Percentiles rank a stretch among this genome's conserved stretches.
Conservation (phyloP, 2,888 invertebrate genomes). For the Silvanus unidentatus region DNA sequence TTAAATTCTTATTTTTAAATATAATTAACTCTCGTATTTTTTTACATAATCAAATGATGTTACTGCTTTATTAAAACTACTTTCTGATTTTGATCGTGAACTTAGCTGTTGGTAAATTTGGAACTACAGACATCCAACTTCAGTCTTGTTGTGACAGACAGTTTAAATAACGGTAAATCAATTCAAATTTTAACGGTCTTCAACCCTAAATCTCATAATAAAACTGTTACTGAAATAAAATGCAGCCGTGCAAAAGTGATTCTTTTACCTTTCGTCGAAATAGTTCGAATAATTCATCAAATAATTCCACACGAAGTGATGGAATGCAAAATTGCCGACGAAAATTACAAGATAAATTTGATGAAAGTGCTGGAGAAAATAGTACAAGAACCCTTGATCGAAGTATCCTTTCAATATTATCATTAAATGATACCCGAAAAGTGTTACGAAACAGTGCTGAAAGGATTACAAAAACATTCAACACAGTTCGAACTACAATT, state of each 20-base stretch:
- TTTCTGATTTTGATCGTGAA: too few species aligned
- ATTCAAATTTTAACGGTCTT: background rate
- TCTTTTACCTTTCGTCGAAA: conserved; percentile 36
- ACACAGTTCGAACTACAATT: conserved; percentile 58
- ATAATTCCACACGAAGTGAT: conserved; percentile 24
- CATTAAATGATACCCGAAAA: conserved; percentile 56
- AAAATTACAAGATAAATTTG: conserved; percentile 39
- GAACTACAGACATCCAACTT: too few species aligned
- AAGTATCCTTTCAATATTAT: conserved; percentile 43
- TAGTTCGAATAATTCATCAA: conserved; percentile 25
- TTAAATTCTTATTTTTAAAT: too few species aligned
- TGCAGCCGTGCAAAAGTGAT: conserved; percentile 27
- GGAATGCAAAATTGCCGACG: conserved; percentile 35
- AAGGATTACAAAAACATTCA: conserved; percentile 61
- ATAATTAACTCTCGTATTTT: too few species aligned
- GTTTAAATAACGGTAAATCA: too few species aligned
- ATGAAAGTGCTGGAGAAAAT: conserved; percentile 22
- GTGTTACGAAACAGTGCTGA: conserved; percentile 62
- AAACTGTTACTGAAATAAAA: conserved; percentile 14
- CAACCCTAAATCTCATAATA: background rate
- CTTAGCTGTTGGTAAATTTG: too few species aligned
- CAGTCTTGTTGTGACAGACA: too few species aligned
- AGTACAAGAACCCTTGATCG: conserved; percentile 21
- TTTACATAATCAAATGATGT: too few species aligned
- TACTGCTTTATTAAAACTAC: too few species aligned